These are phyloP conservation scores for Magallana gigas DNA, from an alignment of 1,140 invertebrate species.

Conservation along the genomic window DNA sequence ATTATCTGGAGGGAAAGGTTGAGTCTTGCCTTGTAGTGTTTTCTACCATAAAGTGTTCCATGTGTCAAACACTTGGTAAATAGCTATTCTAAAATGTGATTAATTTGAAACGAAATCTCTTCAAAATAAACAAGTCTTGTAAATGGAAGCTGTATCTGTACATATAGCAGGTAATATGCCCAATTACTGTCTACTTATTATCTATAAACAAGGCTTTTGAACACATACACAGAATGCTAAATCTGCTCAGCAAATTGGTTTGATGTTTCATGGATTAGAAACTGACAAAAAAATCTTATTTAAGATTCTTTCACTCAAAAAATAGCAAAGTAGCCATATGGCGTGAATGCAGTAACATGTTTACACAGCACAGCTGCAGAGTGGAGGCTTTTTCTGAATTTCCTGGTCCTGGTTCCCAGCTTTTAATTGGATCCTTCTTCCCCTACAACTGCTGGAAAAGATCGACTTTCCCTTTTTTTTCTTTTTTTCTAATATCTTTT, in stretches of 20 bases:
- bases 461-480: not conserved
- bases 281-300: constrained; percentile 34
- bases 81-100: constrained; percentile 31
- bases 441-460: not conserved
- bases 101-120: constrained; percentile 46
- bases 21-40: not conserved
- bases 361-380: constrained; percentile 35
- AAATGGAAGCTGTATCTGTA: constrained; percentile 22
- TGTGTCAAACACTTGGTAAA: constrained; percentile 42
- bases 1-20: constrained; percentile 16
- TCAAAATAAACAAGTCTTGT: constrained; percentile 40
- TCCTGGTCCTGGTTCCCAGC: constrained; percentile 1
- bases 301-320: constrained; percentile 36
- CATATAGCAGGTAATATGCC: constrained; percentile 1
- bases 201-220: constrained; percentile 54
- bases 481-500: not conserved
- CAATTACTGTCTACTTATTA: constrained; percentile 53
- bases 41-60: constrained; percentile 32
- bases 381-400: not conserved
- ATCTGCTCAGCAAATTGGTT: constrained; percentile 53
- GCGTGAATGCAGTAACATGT: constrained; percentile 16
- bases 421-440: constrained; percentile 22
- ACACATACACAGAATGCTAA: constrained; percentile 39
- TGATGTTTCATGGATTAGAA: constrained; percentile 53
- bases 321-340: constrained; percentile 44